These are phyloP conservation scores for Recurvirostra avosetta DNA, from an alignment of 2,113 vertebrate genomes.

Conservation along the genomic window DNA sequence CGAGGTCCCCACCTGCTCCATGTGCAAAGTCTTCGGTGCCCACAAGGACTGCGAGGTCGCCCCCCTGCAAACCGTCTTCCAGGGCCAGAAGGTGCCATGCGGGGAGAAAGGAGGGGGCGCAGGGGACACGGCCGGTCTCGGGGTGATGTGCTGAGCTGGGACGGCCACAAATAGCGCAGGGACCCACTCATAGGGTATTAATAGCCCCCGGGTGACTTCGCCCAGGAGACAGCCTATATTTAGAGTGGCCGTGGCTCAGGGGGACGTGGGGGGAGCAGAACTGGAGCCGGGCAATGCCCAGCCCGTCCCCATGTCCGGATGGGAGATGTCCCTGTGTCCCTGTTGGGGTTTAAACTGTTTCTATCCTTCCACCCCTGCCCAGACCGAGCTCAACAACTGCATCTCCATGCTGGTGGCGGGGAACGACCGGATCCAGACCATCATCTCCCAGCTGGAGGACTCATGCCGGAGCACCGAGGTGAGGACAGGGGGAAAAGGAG, in stretches of 20 bases:
- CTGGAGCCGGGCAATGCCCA: background rate
- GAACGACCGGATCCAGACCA: conserved; percentile 78
- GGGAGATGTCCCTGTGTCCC: background rate
- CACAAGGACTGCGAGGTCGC: conserved; percentile 96
- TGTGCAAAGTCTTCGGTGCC: conserved; percentile 95
- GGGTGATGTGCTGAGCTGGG: conserved; percentile 47
- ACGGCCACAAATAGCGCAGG: conserved; percentile 40
- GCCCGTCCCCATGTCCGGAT: accelerated
- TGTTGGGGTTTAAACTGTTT: background rate
- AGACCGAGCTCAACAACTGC: conserved; percentile 80
- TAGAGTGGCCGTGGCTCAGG: conserved; percentile 2
- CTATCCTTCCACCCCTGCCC: background rate
- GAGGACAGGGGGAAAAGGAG: background rate
- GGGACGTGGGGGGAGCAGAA: background rate
- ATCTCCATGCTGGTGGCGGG: conserved; percentile 83
- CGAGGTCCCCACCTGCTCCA: conserved; percentile 90
- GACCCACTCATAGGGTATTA: conserved; percentile 12
- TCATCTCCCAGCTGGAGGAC: conserved; percentile 81
- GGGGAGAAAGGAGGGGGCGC: background rate
- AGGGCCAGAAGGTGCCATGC: conserved; percentile 78
- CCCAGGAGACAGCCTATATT: conserved; percentile 67
- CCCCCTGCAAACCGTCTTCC: conserved; percentile 83
- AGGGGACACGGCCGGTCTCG: background rate
- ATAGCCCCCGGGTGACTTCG: conserved; percentile 8
- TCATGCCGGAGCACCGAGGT: conserved; percentile 76